A percentile compares a stretch with the other conserved stretches of the same genome.
Evolutionary conservation across 2,113 vertebrate genomes (phyloP).

Genomic region (Castor canadensis): DNA sequence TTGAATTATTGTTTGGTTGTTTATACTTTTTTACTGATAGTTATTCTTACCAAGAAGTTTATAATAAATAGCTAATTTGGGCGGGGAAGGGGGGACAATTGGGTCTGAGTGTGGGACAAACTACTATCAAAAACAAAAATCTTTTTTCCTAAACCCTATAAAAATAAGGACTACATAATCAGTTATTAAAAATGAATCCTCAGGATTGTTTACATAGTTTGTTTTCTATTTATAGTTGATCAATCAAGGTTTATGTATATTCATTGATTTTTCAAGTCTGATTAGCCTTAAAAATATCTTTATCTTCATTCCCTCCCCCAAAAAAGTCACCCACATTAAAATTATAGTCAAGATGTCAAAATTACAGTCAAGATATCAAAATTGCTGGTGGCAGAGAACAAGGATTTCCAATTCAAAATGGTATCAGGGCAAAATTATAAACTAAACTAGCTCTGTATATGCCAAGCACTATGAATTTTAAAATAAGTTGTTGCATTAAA

Average conservation of each 20-base stretch:
- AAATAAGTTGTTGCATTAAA: background rate
- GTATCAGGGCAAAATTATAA: background rate
- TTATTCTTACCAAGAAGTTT: constrained; percentile 36
- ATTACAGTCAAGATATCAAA: constrained; percentile 50
- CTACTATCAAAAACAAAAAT: constrained; percentile 12
- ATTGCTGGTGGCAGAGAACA: constrained; percentile 22
- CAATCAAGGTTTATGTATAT: constrained; percentile 74
- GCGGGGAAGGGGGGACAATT: fast-evolving
- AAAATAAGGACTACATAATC: constrained; percentile 29
- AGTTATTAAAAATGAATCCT: constrained; percentile 45
- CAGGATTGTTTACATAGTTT: constrained; percentile 20
- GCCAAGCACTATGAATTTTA: background rate
- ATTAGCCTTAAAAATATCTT: constrained; percentile 65
- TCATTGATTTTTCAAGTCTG: constrained; percentile 62
- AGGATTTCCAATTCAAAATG: constrained; percentile 55
- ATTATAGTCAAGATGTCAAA: constrained; percentile 49
- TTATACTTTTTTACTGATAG: constrained; percentile 54
- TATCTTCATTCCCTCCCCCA: background rate
- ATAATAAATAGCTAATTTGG: background rate
- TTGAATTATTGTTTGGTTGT: constrained; percentile 53
- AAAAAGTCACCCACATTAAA: constrained; percentile 32
- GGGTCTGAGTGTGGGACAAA: constrained; percentile 21
- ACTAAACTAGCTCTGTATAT: background rate
- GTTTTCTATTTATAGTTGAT: constrained; percentile 65
- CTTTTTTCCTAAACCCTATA: background rate